These are phyloP conservation scores for human DNA, from an alignment of 2,113 vertebrate genomes.

Conservation along the genomic window GRCh38 chr14:61721501-61722000, in stretches of 20 bases:
- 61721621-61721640: slow-evolving; percentile 97
- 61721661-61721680: slow-evolving; percentile 13
- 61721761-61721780: slow-evolving; percentile 98
- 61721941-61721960: slow-evolving; percentile 43
- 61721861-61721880: slow-evolving; percentile 58
- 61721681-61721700: slow-evolving; percentile 40
- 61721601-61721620: slow-evolving; percentile 98
- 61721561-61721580: slow-evolving; percentile 98
- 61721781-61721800: slow-evolving; percentile 98
- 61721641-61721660: slow-evolving; percentile 96
- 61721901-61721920: slow-evolving; percentile 13
- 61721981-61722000: slow-evolving; percentile 33
- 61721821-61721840: slow-evolving; percentile 85
- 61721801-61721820: slow-evolving; percentile 96
- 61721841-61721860: slow-evolving; percentile 72
- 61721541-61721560: slow-evolving; percentile 95
- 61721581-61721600: slow-evolving; percentile 97
- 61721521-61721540: slow-evolving; percentile 91
- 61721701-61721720: slow-evolving; percentile 32
- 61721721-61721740: slow-evolving; percentile 87
- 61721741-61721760: slow-evolving; percentile 96
- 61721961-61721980: slow-evolving; percentile 14
- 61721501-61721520: slow-evolving; percentile 84
- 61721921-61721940: slow-evolving; percentile 22
- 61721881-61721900: slow-evolving; percentile 51